A percentile compares a stretch with the other conserved stretches of the same genome.
These are phyloP conservation scores for Ephydatia muelleri DNA, from an alignment of 37 sponge, comb jelly and placozoan genomes.

Conservation along the genomic window DNA sequence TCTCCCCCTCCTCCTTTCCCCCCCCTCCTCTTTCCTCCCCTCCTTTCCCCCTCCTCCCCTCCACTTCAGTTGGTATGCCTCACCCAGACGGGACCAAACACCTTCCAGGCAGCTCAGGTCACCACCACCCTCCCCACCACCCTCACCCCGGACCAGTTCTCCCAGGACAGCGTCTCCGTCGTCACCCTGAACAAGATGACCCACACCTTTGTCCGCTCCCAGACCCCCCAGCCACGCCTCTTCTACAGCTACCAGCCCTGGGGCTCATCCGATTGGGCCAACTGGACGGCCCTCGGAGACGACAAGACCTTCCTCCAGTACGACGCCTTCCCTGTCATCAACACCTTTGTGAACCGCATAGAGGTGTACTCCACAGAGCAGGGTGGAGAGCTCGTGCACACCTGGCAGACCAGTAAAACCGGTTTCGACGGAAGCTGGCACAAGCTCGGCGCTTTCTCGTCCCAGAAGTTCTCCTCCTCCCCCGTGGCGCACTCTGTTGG, in stretches of 20 bases:
- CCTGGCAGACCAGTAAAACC: slow-evolving; percentile 56
- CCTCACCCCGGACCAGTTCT: neutral
- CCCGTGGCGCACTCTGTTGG: slow-evolving; percentile 56
- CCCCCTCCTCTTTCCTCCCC: neutral
- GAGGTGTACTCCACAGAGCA: slow-evolving; percentile 51
- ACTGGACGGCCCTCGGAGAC: slow-evolving; percentile 36
- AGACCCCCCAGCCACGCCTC: slow-evolving; percentile 29
- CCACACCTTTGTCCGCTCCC: slow-evolving; percentile 53
- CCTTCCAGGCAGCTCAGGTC: neutral
- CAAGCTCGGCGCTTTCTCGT: slow-evolving; percentile 37
- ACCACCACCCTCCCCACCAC: slow-evolving; percentile 9
- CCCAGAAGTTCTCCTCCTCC: slow-evolving; percentile 56
- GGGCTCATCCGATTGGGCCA: neutral
- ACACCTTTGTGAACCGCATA: slow-evolving; percentile 47
- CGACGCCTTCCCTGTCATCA: slow-evolving; percentile 47
- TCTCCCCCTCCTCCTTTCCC: slow-evolving; percentile 15
- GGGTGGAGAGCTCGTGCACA: slow-evolving; percentile 37
- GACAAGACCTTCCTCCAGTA: neutral
- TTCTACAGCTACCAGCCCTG: neutral
- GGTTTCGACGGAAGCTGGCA: slow-evolving; percentile 42
- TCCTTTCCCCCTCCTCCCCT: neutral
- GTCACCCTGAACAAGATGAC: slow-evolving; percentile 16
- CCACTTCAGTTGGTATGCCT: slow-evolving; percentile 9
- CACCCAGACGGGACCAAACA: neutral
- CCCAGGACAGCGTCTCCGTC: slow-evolving; percentile 24